Evolutionary conservation across 2,113 vertebrate species (phyloP).

Genomic region (Festucalex cinctus): DNA sequence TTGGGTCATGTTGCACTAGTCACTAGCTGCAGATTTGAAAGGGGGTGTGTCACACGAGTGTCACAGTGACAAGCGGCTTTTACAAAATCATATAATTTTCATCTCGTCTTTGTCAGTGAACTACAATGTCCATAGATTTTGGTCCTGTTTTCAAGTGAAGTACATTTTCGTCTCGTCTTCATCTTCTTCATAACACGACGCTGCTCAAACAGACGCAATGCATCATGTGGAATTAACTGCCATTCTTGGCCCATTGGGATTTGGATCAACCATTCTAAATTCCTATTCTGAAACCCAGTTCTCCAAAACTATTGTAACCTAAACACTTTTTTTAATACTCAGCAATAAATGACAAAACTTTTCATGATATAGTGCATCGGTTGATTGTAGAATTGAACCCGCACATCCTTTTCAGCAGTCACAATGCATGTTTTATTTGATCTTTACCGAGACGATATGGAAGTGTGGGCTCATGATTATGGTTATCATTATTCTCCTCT

Average conservation of each 20-base stretch:
- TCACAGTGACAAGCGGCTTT: too few relatives aligned
- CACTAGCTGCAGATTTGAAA: too few relatives aligned
- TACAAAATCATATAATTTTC: too few relatives aligned
- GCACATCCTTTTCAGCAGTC: background rate
- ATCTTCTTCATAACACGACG: too few relatives aligned
- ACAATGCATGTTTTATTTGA: conserved; percentile 9
- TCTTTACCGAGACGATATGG: conserved; percentile 11
- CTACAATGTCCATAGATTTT: too few relatives aligned
- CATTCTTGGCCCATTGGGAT: background rate
- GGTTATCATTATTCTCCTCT: conserved; percentile 47
- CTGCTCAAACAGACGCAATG: background rate
- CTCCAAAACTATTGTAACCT: background rate
- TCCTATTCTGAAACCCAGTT: background rate
- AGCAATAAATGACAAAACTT: background rate
- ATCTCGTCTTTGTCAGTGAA: too few relatives aligned
- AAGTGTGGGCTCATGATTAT: conserved; percentile 28
- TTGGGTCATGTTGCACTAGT: too few relatives aligned
- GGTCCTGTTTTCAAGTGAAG: too few relatives aligned
- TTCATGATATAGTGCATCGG: background rate
- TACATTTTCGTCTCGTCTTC: background rate
- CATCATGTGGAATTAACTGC: background rate
- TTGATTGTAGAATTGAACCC: background rate
- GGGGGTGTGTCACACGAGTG: too few relatives aligned
- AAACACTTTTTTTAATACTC: background rate
- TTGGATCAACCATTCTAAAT: background rate